phyloP scores from a whole-genome alignment of 2,113 vertebrate genomes.

The Ploceus nigricollis region DNA sequence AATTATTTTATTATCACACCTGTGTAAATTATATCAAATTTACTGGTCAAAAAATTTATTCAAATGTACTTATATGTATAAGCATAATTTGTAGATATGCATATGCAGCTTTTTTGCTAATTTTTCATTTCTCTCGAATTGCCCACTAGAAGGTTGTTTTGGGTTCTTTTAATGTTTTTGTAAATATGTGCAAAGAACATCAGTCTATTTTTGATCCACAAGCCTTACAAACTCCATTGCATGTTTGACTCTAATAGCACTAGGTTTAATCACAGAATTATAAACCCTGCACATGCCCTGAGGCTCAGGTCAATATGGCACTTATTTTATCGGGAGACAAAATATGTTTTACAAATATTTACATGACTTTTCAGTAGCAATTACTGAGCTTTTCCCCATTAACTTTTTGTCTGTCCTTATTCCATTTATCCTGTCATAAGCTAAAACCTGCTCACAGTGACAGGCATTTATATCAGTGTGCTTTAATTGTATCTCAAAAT shows the following conservation, averaged over 20 bases:
- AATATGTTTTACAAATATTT: conserved; percentile 54
- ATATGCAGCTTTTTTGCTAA: neutral
- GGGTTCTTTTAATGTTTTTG: neutral
- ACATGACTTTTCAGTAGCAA: conserved; percentile 41
- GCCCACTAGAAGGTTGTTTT: neutral
- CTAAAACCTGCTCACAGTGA: neutral
- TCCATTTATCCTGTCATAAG: conserved; percentile 1
- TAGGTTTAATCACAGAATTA: neutral
- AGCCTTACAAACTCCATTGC: neutral
- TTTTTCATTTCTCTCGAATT: neutral
- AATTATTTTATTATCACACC: neutral
- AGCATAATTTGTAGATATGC: neutral
- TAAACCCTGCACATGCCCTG: neutral
- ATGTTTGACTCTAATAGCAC: neutral
- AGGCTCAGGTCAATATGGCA: conserved; percentile 1
- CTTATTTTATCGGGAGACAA: neutral
- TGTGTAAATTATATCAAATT: neutral
- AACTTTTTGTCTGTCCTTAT: neutral
- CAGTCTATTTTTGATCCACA: neutral
- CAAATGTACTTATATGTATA: neutral
- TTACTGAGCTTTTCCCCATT: conserved; percentile 28
- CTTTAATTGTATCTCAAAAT: conserved; percentile 31
- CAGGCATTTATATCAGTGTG: neutral
- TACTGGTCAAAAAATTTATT: neutral
- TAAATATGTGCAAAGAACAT: neutral